These are phyloP conservation scores for Lophius americanus DNA, from an alignment of 2,797 vertebrate species.

Conservation along the genomic window DNA sequence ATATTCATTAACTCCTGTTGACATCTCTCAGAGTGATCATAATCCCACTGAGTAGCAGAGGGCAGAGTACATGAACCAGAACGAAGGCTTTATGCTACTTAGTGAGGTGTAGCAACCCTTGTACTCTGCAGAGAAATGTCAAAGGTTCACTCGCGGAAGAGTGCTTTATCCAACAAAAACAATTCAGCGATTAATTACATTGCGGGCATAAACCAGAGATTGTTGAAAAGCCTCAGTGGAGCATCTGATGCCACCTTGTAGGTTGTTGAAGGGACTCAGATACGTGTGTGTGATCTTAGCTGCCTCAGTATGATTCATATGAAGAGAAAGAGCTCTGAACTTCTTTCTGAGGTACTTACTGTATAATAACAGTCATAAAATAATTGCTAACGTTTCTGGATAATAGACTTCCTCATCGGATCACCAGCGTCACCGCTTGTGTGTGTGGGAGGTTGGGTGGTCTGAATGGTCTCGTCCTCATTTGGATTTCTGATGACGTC, in stretches of 20 bases:
- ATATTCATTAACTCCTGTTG: slow-evolving; percentile 82
- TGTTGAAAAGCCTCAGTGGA: slow-evolving; percentile 11
- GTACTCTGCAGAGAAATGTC: slow-evolving; percentile 40
- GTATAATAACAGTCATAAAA: too few species aligned
- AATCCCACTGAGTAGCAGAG: slow-evolving; percentile 66
- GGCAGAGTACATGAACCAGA: slow-evolving; percentile 53
- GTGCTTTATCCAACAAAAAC: slow-evolving; percentile 35
- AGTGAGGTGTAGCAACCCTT: slow-evolving; percentile 34
- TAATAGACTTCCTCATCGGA: too few species aligned
- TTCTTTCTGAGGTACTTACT: too few species aligned
- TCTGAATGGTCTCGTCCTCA: too few species aligned
- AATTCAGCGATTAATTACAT: slow-evolving; percentile 55
- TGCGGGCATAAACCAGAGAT: slow-evolving; percentile 6
- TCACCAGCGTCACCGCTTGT: too few species aligned
- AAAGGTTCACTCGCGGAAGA: slow-evolving; percentile 51
- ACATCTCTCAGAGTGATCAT: slow-evolving; percentile 74
- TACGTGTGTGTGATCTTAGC: too few species aligned
- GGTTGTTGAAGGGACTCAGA: slow-evolving; percentile 9
- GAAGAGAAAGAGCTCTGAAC: too few species aligned
- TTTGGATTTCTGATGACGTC: too few species aligned
- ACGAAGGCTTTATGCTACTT: slow-evolving; percentile 52
- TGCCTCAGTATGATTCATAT: too few species aligned
- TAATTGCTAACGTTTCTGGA: too few species aligned
- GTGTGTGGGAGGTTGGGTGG: too few species aligned
- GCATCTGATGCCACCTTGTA: slow-evolving; percentile 8